These are phyloP conservation scores for Rhabdornis inornatus DNA, from an alignment of 2,113 vertebrate species.

Conservation along the genomic window DNA sequence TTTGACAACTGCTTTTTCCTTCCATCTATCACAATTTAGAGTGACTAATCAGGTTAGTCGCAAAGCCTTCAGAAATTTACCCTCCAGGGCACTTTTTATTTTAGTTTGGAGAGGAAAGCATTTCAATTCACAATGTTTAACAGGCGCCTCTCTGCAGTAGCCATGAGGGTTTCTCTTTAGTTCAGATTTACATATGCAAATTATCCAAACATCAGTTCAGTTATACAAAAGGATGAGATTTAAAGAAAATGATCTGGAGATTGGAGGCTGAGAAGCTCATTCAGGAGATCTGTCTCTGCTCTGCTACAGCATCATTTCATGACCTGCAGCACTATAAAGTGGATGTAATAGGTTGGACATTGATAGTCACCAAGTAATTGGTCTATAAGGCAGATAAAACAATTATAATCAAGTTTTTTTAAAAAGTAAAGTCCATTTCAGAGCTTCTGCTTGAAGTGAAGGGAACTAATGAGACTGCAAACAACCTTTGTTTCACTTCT, in stretches of 20 bases:
- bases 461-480: background rate
- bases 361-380: background rate
- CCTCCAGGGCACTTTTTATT: slow-evolving; percentile 36
- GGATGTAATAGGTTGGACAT: background rate
- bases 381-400: background rate
- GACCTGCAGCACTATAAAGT: background rate
- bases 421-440: background rate
- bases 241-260: background rate
- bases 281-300: background rate
- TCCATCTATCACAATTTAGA: slow-evolving; percentile 63
- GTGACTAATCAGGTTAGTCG: slow-evolving; percentile 60
- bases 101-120: slow-evolving; percentile 33
- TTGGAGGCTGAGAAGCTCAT: background rate
- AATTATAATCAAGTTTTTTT: background rate
- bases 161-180: background rate
- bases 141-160: background rate
- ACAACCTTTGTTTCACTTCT: background rate
- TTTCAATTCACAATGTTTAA: slow-evolving; percentile 44
- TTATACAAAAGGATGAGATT: background rate
- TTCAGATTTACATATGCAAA: slow-evolving; percentile 41
- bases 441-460: background rate
- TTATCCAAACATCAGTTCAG: background rate
- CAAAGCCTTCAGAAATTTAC: slow-evolving; percentile 50
- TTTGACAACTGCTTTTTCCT: slow-evolving; percentile 60
- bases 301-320: background rate